Evolutionary conservation across 2,888 invertebrate species (phyloP).

Genomic region (Ditula angustiorana): DNA sequence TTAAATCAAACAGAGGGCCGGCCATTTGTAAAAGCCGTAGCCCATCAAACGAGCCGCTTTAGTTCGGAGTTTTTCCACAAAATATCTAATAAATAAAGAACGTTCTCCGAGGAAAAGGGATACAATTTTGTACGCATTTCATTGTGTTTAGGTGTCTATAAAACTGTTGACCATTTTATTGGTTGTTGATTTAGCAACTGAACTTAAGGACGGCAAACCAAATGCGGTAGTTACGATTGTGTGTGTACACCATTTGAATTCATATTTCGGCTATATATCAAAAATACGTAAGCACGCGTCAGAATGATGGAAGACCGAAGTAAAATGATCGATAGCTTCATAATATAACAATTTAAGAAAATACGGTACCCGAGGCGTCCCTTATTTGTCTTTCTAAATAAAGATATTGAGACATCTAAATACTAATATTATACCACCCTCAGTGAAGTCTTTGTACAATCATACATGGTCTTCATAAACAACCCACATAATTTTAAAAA

Average conservation of each 20-base stretch:
- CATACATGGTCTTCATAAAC: background rate
- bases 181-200: background rate
- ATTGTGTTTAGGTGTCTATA: background rate
- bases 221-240: background rate
- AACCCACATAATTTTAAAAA: background rate
- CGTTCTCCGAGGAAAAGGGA: constrained; percentile 34
- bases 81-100: constrained; percentile 20
- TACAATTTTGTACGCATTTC: constrained; percentile 5
- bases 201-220: background rate
- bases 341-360: constrained; percentile 3
- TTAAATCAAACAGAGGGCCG: background rate
- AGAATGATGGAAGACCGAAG: constrained; percentile 11
- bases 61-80: constrained; percentile 13
- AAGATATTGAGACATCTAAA: background rate
- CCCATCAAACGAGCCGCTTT: constrained; percentile 3
- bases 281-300: background rate
- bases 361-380: background rate
- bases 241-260: background rate
- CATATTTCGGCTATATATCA: background rate
- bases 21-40: constrained; percentile 9
- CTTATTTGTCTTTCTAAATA: background rate
- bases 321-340: constrained; percentile 4
- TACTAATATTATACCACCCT: background rate
- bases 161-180: background rate
- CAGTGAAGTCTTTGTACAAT: background rate